A percentile compares a stretch with the other conserved stretches of the same genome.
These are phyloP conservation scores for Dromas ardeola DNA, from an alignment of 2,113 vertebrate genomes.

Conservation along the genomic window DNA sequence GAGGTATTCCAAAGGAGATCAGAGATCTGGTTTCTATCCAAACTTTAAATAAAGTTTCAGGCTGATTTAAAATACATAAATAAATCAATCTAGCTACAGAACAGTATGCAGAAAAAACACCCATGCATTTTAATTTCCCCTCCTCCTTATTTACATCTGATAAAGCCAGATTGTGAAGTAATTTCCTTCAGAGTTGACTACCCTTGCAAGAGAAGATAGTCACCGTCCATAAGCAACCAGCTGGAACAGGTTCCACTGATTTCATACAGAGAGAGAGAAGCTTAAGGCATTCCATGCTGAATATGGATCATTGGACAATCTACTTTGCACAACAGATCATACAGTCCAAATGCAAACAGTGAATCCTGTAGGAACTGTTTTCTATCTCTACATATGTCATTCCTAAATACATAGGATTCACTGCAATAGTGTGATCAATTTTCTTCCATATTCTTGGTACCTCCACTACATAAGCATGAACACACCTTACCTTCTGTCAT, in stretches of 20 bases:
- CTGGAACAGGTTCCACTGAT: not conserved
- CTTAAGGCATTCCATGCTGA: not conserved
- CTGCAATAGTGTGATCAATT: not conserved
- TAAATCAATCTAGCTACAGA: not conserved
- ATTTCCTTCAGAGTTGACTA: not conserved
- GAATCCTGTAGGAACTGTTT: not conserved
- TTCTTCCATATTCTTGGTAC: not conserved
- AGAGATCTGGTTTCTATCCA: not conserved
- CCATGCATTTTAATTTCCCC: not conserved
- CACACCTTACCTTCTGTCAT: not conserved
- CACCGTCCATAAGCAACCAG: not conserved
- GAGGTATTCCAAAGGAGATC: not conserved
- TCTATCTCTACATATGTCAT: not conserved
- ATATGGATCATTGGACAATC: not conserved
- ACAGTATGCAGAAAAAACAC: not conserved
- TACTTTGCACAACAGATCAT: not conserved
- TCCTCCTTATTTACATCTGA: not conserved
- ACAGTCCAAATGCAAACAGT: not conserved
- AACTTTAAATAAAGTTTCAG: not conserved
- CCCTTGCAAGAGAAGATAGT: not conserved
- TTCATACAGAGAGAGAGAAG: not conserved
- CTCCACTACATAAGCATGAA: not conserved
- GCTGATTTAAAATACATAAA: not conserved
- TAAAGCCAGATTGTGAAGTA: not conserved
- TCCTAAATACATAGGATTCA: not conserved